Evolutionary conservation across 2,113 vertebrate genomes (phyloP).

Genomic region (Tetrax tetrax): DNA sequence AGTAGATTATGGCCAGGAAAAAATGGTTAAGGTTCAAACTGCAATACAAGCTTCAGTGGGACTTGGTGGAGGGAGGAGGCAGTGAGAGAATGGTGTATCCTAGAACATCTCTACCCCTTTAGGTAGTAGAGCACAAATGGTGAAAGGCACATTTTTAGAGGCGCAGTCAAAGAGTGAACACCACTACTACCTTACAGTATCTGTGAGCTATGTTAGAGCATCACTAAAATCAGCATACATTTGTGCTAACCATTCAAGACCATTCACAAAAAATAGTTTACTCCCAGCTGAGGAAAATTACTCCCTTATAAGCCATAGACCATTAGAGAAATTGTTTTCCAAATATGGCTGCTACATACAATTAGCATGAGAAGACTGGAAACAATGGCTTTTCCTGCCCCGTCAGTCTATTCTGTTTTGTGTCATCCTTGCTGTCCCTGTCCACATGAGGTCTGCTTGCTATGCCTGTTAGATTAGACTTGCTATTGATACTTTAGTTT

Average conservation of each 20-base stretch:
- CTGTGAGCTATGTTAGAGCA: not conserved
- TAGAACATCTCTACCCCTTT: not conserved
- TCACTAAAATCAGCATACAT: not conserved
- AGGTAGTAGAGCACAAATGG: not conserved
- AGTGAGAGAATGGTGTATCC: not conserved
- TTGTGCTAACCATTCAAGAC: not conserved
- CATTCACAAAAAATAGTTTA: not conserved
- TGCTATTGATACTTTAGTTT: not conserved
- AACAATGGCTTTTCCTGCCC: not conserved
- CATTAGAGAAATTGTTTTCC: not conserved
- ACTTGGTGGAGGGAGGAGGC: not conserved
- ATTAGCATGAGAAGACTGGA: accelerated
- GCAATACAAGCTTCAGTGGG: not conserved
- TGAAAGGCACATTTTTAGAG: not conserved
- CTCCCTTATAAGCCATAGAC: not conserved
- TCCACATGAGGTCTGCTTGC: not conserved
- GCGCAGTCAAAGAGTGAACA: not conserved
- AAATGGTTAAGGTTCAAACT: not conserved
- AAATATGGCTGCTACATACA: not conserved
- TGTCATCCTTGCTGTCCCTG: not conserved
- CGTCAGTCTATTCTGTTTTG: not conserved
- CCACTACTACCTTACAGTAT: not conserved
- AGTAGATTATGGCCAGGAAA: not conserved
- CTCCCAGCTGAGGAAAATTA: not conserved
- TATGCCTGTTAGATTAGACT: not conserved